Conservation (phyloP, 2,797 vertebrate genomes). For the Anisognathus igniventris region DNA sequence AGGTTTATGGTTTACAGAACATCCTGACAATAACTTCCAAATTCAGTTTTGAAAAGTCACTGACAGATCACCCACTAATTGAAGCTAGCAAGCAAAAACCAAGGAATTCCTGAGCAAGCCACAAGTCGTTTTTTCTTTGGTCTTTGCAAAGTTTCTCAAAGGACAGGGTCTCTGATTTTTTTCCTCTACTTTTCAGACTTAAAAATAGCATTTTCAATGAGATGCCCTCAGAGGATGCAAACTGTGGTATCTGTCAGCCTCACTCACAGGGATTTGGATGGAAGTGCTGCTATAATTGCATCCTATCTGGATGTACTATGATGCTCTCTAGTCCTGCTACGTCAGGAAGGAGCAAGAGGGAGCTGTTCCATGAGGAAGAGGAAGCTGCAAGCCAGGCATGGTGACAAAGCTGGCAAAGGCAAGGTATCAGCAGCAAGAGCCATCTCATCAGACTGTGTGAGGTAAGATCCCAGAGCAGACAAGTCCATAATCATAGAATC, state of each 20-base stretch:
- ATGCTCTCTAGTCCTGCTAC: not conserved
- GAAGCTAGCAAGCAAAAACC: not conserved
- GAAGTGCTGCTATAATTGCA: not conserved
- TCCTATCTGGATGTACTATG: not conserved
- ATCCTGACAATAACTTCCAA: not conserved
- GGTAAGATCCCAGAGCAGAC: not conserved
- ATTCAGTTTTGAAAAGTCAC: not conserved
- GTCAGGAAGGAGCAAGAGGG: not conserved
- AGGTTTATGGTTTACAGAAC: not conserved
- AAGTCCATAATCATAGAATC: not conserved
- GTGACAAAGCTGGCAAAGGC: not conserved
- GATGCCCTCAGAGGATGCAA: not conserved
- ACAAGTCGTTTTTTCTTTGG: not conserved
- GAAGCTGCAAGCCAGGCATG: not conserved
- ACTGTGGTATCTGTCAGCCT: not conserved
- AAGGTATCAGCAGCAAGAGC: not conserved
- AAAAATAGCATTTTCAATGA: not conserved
- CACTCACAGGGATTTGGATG: not conserved
- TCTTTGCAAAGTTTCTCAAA: not conserved
- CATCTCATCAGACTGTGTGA: not conserved
- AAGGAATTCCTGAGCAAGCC: not conserved
- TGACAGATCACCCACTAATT: not conserved
- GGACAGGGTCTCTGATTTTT: not conserved
- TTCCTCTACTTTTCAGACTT: not conserved
- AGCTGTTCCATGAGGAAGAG: not conserved